phyloP scores from a whole-genome alignment of 2,888 invertebrate genomes.

The Lasioglossum vierecki region DNA sequence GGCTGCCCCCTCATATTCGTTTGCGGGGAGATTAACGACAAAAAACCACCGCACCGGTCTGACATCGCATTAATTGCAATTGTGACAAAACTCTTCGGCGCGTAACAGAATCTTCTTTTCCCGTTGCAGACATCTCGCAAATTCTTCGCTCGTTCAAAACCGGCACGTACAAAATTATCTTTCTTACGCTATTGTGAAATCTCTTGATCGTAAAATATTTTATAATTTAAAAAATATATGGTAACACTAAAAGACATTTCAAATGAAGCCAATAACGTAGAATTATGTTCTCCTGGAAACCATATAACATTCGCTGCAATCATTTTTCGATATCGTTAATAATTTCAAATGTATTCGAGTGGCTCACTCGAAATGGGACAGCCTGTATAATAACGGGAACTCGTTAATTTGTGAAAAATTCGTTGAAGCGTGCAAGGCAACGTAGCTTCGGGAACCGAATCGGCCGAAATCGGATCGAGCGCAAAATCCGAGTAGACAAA shows the following conservation, averaged over 20 bases:
- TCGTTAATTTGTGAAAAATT: not conserved
- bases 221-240: too few species aligned
- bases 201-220: too few species aligned
- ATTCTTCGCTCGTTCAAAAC: not conserved
- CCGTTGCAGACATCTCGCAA: not conserved
- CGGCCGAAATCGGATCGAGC: not conserved
- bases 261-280: too few species aligned
- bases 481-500: not conserved
- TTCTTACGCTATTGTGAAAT: not conserved
- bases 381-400: not conserved
- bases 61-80: conserved; percentile 39
- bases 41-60: conserved; percentile 10
- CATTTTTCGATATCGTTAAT: too few species aligned
- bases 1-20: not conserved
- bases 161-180: not conserved
- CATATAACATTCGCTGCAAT: too few species aligned
- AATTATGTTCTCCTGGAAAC: too few species aligned
- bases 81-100: conserved; percentile 34
- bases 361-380: not conserved
- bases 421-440: not conserved
- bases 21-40: conserved; percentile 64
- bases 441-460: not conserved
- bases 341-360: too few species aligned
- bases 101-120: conserved; percentile 20
- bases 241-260: too few species aligned